Evolutionary conservation across 1,140 invertebrate species (phyloP).

Genomic region (Bombyx mori): DNA sequence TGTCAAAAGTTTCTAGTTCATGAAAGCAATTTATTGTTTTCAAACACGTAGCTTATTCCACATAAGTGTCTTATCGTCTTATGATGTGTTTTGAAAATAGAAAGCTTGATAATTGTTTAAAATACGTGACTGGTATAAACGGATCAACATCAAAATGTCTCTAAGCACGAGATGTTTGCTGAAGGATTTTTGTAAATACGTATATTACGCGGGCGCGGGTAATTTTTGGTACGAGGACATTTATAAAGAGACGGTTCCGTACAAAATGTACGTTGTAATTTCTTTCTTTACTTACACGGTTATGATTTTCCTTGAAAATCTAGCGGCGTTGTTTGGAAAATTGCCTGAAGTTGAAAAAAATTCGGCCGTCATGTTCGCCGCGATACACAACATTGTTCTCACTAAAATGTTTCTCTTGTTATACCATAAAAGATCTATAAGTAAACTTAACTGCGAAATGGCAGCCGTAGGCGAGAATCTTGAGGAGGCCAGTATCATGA

Average conservation of each 20-base stretch:
- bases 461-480: constrained; percentile 35
- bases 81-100: too few relatives aligned
- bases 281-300: constrained; percentile 43
- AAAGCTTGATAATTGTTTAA: too few relatives aligned
- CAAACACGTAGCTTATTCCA: too few relatives aligned
- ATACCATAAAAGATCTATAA: constrained; percentile 53
- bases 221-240: constrained; percentile 48
- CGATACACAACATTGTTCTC: constrained; percentile 58
- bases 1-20: too few relatives aligned
- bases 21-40: too few relatives aligned
- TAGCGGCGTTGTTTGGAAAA: constrained; percentile 46
- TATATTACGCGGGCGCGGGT: constrained; percentile 44
- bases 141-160: constrained; percentile 25
- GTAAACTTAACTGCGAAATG: constrained; percentile 54
- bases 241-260: constrained; percentile 31
- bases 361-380: constrained; percentile 55
- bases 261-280: constrained; percentile 37
- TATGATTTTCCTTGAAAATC: constrained; percentile 56
- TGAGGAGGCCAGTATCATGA: constrained; percentile 41
- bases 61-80: too few relatives aligned
- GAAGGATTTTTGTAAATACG: constrained; percentile 40
- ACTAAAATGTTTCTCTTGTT: constrained; percentile 49
- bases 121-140: not conserved
- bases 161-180: constrained; percentile 35
- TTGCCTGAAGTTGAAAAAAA: constrained; percentile 59